Conservation (phyloP, 2,797 vertebrate genomes). For the Pseudochirops corinnae region DNA sequence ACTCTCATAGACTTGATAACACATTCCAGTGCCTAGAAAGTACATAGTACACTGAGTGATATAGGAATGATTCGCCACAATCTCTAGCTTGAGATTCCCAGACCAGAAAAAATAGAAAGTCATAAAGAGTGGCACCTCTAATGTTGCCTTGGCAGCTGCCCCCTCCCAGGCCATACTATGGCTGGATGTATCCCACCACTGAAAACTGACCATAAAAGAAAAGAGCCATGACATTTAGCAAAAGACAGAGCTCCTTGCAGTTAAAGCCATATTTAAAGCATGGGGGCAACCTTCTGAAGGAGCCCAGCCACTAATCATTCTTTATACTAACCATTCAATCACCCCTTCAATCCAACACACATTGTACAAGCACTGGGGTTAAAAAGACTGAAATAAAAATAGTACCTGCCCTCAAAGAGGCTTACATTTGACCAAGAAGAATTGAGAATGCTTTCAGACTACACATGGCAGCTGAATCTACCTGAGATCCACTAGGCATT, state of each 20-base stretch:
- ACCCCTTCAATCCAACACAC: background rate
- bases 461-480: background rate
- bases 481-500: background rate
- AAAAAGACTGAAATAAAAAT: background rate
- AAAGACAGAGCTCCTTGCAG: background rate
- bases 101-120: background rate
- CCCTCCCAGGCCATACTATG: background rate
- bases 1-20: background rate
- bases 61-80: background rate
- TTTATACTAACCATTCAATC: background rate
- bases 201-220: background rate
- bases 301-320: background rate
- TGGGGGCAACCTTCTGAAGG: background rate
- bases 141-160: background rate
- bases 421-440: background rate
- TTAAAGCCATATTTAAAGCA: background rate
- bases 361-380: background rate
- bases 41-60: background rate
- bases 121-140: background rate
- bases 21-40: background rate
- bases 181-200: background rate
- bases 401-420: background rate
- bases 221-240: background rate
- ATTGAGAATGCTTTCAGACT: background rate
- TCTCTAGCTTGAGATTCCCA: background rate